Conservation (phyloP, 2,797 vertebrate genomes). For the Tadarida brasiliensis region DNA sequence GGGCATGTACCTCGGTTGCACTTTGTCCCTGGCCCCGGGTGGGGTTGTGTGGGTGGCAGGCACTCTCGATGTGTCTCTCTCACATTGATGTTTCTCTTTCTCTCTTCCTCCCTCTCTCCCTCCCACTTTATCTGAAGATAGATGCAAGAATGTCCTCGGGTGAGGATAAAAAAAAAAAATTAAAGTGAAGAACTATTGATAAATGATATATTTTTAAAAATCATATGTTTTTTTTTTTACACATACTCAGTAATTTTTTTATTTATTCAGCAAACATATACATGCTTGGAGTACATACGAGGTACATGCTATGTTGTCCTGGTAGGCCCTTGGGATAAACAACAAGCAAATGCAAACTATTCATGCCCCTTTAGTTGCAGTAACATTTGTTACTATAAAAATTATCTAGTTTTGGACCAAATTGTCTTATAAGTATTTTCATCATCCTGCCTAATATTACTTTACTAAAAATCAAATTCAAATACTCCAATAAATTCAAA, state of each 20-base stretch:
- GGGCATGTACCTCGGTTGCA: too few relatives aligned
- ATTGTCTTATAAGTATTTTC: slow-evolving; percentile 5
- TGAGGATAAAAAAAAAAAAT: too few relatives aligned
- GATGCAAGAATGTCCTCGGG: too few relatives aligned
- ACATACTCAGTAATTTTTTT: background rate
- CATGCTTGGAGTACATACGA: background rate
- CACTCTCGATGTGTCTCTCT: too few relatives aligned
- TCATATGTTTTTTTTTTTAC: background rate
- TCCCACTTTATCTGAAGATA: too few relatives aligned
- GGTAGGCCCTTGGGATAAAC: background rate
- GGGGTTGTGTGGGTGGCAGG: too few relatives aligned
- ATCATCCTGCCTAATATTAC: background rate
- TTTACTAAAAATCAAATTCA: slow-evolving; percentile 44
- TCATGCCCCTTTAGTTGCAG: background rate
- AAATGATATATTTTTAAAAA: background rate
- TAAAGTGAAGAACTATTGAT: background rate
- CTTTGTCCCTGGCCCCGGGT: too few relatives aligned
- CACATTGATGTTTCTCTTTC: too few relatives aligned
- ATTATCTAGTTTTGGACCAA: background rate
- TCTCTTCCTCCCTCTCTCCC: too few relatives aligned
- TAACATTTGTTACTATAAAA: background rate
- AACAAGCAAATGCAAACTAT: background rate
- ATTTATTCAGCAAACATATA: background rate
- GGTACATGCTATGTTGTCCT: background rate
- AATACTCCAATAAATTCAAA: slow-evolving; percentile 46